Conservation (phyloP, 2,888 invertebrate species). For the Lepidochitona cinerea region DNA sequence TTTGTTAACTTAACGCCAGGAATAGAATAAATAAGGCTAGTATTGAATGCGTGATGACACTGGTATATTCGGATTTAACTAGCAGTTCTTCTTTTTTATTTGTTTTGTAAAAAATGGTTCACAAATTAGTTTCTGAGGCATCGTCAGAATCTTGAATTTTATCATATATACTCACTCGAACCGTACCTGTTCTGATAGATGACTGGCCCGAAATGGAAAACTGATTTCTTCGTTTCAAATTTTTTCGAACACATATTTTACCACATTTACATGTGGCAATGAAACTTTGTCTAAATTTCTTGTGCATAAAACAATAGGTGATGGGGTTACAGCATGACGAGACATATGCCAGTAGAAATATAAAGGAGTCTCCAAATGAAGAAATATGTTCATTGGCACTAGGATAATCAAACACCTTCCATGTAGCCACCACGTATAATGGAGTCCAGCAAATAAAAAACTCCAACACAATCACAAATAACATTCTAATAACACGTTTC, state of each 20-base stretch:
- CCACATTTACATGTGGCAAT: constrained; percentile 76
- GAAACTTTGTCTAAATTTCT: constrained; percentile 87
- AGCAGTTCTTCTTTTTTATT: too few species aligned
- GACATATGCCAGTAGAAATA: constrained; percentile 84
- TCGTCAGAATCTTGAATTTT: constrained; percentile 6
- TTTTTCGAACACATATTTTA: neutral
- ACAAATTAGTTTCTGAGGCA: neutral
- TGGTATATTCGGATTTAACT: too few species aligned
- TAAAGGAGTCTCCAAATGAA: constrained; percentile 74
- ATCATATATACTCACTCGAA: constrained; percentile 5
- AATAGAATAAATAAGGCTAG: too few species aligned
- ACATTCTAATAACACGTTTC: constrained; percentile 78
- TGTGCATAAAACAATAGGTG: constrained; percentile 93
- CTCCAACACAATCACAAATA: constrained; percentile 90
- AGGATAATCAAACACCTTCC: constrained; percentile 81
- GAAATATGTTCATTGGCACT: constrained; percentile 72
- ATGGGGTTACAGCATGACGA: constrained; percentile 90
- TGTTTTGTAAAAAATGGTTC: too few species aligned
- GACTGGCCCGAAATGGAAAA: constrained; percentile 2
- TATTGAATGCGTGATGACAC: too few species aligned
- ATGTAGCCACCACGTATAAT: constrained; percentile 84
- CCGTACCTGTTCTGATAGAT: constrained; percentile 1
- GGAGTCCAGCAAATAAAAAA: constrained; percentile 96
- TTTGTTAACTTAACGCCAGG: too few species aligned
- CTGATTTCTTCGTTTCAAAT: neutral